These are phyloP conservation scores for Hydropotes inermis DNA, from an alignment of 2,113 vertebrate species.

Conservation along the genomic window DNA sequence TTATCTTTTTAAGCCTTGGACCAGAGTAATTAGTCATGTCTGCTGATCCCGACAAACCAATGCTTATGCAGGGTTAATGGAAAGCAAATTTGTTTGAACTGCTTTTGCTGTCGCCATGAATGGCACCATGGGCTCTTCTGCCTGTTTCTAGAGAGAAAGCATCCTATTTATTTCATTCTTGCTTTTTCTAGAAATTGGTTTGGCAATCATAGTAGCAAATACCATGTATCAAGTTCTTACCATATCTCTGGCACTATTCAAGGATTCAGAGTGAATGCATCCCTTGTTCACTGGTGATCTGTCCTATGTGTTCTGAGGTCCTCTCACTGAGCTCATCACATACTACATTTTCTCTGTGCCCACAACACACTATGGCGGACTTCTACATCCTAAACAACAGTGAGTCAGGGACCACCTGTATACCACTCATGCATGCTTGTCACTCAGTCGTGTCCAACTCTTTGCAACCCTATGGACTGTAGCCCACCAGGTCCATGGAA, in stretches of 20 bases:
- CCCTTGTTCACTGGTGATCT: not conserved
- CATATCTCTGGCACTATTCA: not conserved
- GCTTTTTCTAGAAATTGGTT: not conserved
- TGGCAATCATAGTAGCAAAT: not conserved
- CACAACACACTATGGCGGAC: rapidly evolving
- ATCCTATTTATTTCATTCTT: not conserved
- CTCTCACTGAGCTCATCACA: rapidly evolving
- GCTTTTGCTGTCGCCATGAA: slow-evolving; percentile 4
- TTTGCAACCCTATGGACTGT: not conserved
- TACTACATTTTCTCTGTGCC: not conserved
- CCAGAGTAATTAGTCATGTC: slow-evolving; percentile 73
- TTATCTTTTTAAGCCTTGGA: slow-evolving; percentile 65
- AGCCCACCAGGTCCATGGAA: not conserved
- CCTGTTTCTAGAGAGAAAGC: not conserved
- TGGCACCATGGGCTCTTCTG: not conserved
- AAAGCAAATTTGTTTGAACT: slow-evolving; percentile 4
- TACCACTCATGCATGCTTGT: not conserved
- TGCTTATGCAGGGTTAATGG: slow-evolving; percentile 11
- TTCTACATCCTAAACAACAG: not conserved
- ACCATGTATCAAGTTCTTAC: not conserved
- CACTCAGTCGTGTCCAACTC: not conserved
- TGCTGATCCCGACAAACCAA: slow-evolving; percentile 47
- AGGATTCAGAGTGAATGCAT: not conserved
- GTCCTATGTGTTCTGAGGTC: not conserved
- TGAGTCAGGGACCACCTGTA: not conserved